Evolutionary conservation across 2,888 invertebrate genomes (phyloP).

Genomic region (Lamellibrachia satsuma): DNA sequence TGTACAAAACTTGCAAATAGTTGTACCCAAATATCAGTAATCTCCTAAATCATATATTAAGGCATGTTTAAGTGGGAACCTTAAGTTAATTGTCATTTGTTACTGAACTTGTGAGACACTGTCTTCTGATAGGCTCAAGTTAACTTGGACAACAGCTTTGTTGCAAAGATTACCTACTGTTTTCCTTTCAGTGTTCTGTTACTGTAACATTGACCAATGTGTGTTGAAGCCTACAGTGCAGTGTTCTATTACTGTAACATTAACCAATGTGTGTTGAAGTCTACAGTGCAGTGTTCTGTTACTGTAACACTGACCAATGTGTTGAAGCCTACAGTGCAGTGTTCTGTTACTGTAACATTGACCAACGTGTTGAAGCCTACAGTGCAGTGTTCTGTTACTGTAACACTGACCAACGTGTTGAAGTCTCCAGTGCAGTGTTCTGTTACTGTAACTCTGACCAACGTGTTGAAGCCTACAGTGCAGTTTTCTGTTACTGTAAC

Average conservation of each 20-base stretch:
- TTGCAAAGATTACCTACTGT: background rate
- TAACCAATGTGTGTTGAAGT: background rate
- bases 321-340: background rate
- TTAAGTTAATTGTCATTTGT: background rate
- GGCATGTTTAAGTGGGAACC: background rate
- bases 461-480: too few species aligned
- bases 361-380: background rate
- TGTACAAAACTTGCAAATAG: too few species aligned
- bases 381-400: too few species aligned
- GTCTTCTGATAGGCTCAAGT: background rate
- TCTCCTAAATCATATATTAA: too few species aligned
- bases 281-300: background rate
- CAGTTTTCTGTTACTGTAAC: too few species aligned
- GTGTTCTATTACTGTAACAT: background rate
- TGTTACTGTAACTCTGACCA: too few species aligned
- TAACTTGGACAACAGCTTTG: background rate
- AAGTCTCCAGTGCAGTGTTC: too few species aligned
- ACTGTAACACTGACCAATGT: background rate
- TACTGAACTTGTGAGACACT: background rate
- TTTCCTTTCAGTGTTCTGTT: background rate
- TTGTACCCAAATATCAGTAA: too few species aligned
- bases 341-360: background rate
- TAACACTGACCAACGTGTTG: too few species aligned
- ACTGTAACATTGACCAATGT: background rate
- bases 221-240: background rate